These are phyloP conservation scores for Prinia subflava DNA, from an alignment of 2,113 vertebrate species.

Conservation along the genomic window DNA sequence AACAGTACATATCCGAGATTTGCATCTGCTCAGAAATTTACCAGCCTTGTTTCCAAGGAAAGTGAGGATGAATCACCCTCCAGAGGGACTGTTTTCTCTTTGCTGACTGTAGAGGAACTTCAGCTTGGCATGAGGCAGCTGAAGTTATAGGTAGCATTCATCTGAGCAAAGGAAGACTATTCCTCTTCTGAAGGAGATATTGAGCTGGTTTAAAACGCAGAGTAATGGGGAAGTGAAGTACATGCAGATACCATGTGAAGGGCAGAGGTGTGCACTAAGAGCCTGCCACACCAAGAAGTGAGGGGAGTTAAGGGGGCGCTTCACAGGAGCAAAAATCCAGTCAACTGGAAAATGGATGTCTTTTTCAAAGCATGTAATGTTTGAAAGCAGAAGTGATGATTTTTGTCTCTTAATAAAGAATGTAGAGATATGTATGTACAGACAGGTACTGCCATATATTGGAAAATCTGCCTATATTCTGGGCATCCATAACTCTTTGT, in stretches of 20 bases:
- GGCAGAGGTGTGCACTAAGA: neutral
- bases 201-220: neutral
- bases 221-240: neutral
- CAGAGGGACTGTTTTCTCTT: neutral
- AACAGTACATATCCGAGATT: neutral
- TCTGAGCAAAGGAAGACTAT: neutral
- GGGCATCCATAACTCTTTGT: neutral
- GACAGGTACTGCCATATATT: neutral
- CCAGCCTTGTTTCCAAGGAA: neutral
- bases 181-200: neutral
- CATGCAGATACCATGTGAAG: rapidly evolving
- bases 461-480: neutral
- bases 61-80: neutral
- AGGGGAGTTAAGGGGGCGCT: neutral
- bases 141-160: neutral
- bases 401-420: neutral
- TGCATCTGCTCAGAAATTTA: neutral
- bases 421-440: neutral
- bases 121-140: neutral
- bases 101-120: neutral
- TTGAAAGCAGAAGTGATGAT: neutral
- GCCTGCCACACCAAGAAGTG: neutral
- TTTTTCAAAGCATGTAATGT: neutral
- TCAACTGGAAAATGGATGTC: rapidly evolving
- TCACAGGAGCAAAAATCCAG: neutral